A percentile compares a stretch with the other conserved stretches of the same genome.
Conservation (phyloP, 2,797 vertebrate species). For the Eleutherodactylus coqui region DNA sequence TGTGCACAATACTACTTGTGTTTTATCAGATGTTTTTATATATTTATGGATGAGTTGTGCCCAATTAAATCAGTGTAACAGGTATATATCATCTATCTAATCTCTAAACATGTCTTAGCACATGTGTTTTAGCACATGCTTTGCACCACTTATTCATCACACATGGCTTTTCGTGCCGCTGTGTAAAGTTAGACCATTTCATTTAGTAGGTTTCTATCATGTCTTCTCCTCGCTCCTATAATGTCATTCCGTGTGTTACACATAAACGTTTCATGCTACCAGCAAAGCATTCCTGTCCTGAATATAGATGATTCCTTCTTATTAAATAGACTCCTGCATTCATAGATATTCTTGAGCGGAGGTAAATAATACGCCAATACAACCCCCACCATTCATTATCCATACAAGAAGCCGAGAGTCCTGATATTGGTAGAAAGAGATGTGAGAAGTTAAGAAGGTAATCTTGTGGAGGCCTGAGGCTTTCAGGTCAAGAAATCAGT, state of each 20-base stretch:
- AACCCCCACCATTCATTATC: conserved; percentile 21
- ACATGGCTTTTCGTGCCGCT: neutral
- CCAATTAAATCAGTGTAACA: no score
- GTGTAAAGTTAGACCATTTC: neutral
- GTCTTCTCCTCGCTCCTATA: neutral
- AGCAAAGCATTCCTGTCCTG: conserved; percentile 12
- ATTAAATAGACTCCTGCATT: conserved; percentile 21
- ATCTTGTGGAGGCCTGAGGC: conserved; percentile 37
- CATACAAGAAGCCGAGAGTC: neutral
- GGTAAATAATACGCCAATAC: conserved; percentile 20
- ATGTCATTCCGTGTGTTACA: neutral
- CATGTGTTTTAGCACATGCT: no score
- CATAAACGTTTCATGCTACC: conserved; percentile 28
- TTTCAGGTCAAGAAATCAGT: conserved; percentile 22
- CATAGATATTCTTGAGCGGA: neutral
- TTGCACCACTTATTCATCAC: neutral
- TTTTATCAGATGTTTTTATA: no score
- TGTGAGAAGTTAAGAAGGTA: conserved; percentile 14
- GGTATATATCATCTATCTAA: no score
- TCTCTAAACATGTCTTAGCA: no score
- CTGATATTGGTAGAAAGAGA: neutral
- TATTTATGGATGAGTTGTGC: no score
- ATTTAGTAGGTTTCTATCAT: neutral
- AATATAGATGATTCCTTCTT: conserved; percentile 4
- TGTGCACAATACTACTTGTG: no score